These are phyloP conservation scores for Apoderus coryli DNA, from an alignment of 2,888 invertebrate species.

Conservation along the genomic window DNA sequence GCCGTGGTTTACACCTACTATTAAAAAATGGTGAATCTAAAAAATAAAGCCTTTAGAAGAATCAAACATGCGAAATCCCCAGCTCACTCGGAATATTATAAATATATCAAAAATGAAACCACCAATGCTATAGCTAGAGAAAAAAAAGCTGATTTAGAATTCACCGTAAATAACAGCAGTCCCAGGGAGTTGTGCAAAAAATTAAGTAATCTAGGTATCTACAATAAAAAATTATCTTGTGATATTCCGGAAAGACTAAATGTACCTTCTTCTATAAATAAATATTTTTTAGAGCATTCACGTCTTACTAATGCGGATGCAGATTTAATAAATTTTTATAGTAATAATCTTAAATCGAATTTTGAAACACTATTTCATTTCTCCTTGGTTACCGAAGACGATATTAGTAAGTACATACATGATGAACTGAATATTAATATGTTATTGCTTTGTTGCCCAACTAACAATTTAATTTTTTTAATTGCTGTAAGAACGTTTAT, in stretches of 20 bases:
- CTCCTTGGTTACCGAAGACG: too few species aligned
- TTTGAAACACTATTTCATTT: too few species aligned
- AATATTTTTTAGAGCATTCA: background rate
- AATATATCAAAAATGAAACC: background rate
- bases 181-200: background rate
- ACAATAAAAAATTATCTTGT: background rate
- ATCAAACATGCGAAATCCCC: background rate
- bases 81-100: background rate
- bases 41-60: constrained; percentile 1
- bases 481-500: too few species aligned
- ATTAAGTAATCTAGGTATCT: constrained; percentile 1
- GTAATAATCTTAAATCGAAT: too few species aligned
- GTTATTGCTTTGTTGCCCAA: too few species aligned
- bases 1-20: background rate
- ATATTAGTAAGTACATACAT: too few species aligned
- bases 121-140: constrained; percentile 1
- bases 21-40: constrained; percentile 1
- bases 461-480: too few species aligned
- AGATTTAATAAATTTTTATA: background rate
- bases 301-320: background rate
- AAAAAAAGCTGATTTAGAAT: constrained; percentile 1
- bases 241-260: background rate
- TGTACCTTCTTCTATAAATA: background rate
- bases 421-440: too few species aligned
- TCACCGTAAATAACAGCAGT: background rate